These are phyloP conservation scores for Zoanthus sociatus DNA, from an alignment of 92 coral and sea anemone species.

Conservation along the genomic window DNA sequence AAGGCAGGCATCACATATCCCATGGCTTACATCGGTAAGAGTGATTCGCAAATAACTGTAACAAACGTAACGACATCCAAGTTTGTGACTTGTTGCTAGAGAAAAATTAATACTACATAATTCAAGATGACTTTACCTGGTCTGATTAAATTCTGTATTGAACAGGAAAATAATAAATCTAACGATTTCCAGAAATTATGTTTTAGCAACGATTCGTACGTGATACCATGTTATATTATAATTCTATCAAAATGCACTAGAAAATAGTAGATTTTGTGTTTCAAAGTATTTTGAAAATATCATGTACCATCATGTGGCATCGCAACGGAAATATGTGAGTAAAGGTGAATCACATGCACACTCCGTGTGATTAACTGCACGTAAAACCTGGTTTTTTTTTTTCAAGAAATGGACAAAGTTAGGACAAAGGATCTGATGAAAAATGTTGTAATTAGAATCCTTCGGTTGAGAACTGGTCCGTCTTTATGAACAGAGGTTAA, in stretches of 20 bases:
- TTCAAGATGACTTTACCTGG: too few species aligned
- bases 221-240: background rate
- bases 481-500: too few species aligned
- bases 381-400: background rate
- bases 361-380: background rate
- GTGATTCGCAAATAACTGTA: background rate
- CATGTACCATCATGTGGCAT: background rate
- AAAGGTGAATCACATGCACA: background rate
- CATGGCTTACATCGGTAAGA: background rate
- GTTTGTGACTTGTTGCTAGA: background rate
- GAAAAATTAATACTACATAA: background rate
- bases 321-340: background rate
- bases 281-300: background rate
- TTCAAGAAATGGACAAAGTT: background rate
- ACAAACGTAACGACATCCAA: background rate
- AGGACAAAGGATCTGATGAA: background rate
- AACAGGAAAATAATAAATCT: background rate
- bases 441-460: too few species aligned
- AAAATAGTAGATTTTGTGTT: background rate
- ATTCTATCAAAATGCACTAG: background rate
- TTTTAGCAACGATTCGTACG: background rate
- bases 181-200: background rate
- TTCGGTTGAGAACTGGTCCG: too few species aligned
- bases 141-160: too few species aligned
- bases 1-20: background rate